These are phyloP conservation scores for Hemicentrotus pulcherrimus DNA, from an alignment of 35 echinoderm and acorn worm species.

Conservation along the genomic window DNA sequence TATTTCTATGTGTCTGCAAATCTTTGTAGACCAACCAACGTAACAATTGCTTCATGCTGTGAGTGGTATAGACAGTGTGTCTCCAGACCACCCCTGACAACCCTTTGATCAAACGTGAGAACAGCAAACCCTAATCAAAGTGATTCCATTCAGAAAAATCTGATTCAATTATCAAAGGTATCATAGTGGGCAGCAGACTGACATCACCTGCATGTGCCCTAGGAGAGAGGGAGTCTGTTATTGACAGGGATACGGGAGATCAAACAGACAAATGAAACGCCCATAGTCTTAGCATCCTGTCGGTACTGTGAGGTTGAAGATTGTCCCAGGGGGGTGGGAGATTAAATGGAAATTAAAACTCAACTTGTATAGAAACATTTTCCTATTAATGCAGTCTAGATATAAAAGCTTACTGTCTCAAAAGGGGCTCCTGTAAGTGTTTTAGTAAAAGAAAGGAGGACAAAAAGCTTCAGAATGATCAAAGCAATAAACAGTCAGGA, in stretches of 20 bases:
- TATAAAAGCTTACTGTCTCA: no score
- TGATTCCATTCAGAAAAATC: background rate
- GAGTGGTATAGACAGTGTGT: conserved; percentile 15
- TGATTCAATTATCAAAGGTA: background rate
- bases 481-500: background rate
- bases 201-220: background rate
- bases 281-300: conserved; percentile 15
- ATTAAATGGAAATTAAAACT: conserved; percentile 26
- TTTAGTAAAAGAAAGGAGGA: background rate
- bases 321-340: background rate
- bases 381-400: background rate
- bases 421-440: background rate
- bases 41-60: conserved; percentile 22
- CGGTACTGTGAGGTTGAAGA: background rate
- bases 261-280: background rate
- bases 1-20: background rate
- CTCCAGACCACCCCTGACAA: background rate
- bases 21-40: background rate
- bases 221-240: background rate
- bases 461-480: no score
- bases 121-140: background rate
- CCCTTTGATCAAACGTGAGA: conserved; percentile 13
- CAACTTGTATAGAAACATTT: background rate
- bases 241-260: background rate
- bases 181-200: background rate